Evolutionary conservation across 1,140 invertebrate genomes (phyloP).

Genomic region (Zaprionus vittiger): DNA sequence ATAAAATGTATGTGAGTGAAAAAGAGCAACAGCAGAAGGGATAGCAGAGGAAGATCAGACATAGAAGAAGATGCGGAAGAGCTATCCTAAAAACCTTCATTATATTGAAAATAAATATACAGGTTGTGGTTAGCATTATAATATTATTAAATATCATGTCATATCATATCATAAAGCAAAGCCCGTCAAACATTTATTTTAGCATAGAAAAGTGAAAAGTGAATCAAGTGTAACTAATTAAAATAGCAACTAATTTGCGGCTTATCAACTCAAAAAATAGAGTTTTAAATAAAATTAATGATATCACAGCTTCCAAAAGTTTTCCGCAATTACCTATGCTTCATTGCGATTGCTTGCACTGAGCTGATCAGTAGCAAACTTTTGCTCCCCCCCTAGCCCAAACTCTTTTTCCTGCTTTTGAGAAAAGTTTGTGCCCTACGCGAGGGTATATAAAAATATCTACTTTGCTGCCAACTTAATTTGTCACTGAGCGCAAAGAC

Average conservation of each 20-base stretch:
- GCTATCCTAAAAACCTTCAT: too few species aligned
- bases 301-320: slow-evolving; percentile 1
- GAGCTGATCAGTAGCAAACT: slow-evolving; percentile 2
- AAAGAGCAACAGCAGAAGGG: too few species aligned
- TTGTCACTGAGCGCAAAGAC: slow-evolving; percentile 77
- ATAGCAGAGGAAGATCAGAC: too few species aligned
- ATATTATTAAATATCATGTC: background rate
- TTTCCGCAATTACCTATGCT: slow-evolving; percentile 8
- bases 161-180: background rate
- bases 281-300: background rate
- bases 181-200: background rate
- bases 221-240: background rate
- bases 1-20: too few species aligned
- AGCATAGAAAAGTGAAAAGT: background rate
- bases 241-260: background rate
- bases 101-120: too few species aligned
- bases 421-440: slow-evolving; percentile 1
- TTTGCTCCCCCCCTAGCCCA: background rate
- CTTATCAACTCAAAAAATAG: background rate
- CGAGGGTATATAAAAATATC: slow-evolving; percentile 59
- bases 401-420: slow-evolving; percentile 3
- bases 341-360: background rate
- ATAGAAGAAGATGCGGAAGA: too few species aligned
- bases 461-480: slow-evolving; percentile 80
- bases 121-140: too few species aligned